phyloP scores from a whole-genome alignment of 2,888 invertebrate genomes.

The Nemotelus pantherinus region DNA sequence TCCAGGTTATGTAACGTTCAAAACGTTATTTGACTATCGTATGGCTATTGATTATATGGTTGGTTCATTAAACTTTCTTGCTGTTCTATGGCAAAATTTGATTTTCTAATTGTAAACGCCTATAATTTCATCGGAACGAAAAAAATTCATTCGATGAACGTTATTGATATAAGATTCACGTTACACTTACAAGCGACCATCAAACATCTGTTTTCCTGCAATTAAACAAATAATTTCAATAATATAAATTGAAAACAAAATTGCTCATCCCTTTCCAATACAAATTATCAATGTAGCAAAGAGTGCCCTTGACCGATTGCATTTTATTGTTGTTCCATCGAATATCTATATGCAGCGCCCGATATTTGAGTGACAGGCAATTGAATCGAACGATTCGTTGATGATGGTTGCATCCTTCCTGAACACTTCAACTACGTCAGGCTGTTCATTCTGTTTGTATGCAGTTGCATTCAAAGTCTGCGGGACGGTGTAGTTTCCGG shows the following conservation, averaged over 20 bases:
- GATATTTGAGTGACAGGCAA: constrained; percentile 39
- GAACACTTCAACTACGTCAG: constrained; percentile 13
- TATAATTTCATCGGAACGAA: too few relatives aligned
- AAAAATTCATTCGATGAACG: background rate
- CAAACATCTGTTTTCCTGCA: constrained; percentile 31
- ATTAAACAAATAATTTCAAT: background rate
- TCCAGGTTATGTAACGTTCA: constrained; percentile 23
- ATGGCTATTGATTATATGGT: constrained; percentile 28
- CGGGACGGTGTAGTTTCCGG: background rate
- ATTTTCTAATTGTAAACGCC: too few relatives aligned
- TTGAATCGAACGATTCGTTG: constrained; percentile 14
- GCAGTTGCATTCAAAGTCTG: constrained; percentile 5
- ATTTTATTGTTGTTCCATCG: constrained; percentile 10
- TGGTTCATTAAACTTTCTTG: constrained; percentile 6
- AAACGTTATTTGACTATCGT: constrained; percentile 14
- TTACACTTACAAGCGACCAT: background rate
- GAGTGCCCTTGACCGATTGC: constrained; percentile 15
- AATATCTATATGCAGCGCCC: background rate
- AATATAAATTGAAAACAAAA: background rate
- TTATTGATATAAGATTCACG: background rate
- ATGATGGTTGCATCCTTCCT: constrained; percentile 7
- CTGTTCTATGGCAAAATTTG: too few relatives aligned
- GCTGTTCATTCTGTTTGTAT: constrained; percentile 12
- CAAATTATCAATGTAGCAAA: background rate
- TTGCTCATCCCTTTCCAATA: constrained; percentile 2